Conservation (phyloP, 2,888 invertebrate genomes). For the Gymnoscelis rufifasciata region DNA sequence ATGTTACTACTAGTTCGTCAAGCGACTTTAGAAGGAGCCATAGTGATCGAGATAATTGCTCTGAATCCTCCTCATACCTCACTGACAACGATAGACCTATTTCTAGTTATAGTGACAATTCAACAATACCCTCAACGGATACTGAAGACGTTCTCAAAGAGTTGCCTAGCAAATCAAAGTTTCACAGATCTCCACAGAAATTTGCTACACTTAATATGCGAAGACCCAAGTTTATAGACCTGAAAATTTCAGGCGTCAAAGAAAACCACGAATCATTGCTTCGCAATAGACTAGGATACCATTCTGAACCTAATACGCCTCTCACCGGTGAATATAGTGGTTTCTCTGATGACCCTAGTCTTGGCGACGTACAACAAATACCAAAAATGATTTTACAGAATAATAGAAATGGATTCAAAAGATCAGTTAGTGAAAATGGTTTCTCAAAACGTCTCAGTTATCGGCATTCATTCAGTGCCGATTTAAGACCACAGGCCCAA, state of each 20-base stretch:
- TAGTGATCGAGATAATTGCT: slow-evolving; percentile 74
- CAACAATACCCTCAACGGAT: slow-evolving; percentile 72
- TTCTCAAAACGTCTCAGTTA: slow-evolving; percentile 70
- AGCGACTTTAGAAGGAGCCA: slow-evolving; percentile 70
- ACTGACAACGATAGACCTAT: slow-evolving; percentile 74
- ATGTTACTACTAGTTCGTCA: slow-evolving; percentile 64
- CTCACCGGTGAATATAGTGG: slow-evolving; percentile 53
- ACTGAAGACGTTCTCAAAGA: slow-evolving; percentile 73
- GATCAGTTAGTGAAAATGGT: slow-evolving; percentile 72
- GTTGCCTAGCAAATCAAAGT: slow-evolving; percentile 69
- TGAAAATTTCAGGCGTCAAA: slow-evolving; percentile 50
- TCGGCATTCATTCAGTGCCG: slow-evolving; percentile 73
- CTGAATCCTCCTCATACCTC: slow-evolving; percentile 71
- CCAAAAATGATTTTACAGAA: slow-evolving; percentile 69
- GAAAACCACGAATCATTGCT: slow-evolving; percentile 67
- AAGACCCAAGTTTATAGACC: slow-evolving; percentile 71
- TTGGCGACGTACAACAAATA: slow-evolving; percentile 67
- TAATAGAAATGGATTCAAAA: slow-evolving; percentile 67
- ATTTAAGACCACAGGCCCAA: slow-evolving; percentile 54
- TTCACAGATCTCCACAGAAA: slow-evolving; percentile 73
- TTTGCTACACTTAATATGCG: slow-evolving; percentile 70
- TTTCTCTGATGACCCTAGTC: slow-evolving; percentile 55
- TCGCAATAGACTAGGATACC: slow-evolving; percentile 67
- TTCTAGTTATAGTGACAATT: slow-evolving; percentile 74
- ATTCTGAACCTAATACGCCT: slow-evolving; percentile 75